phyloP scores from a whole-genome alignment of 2,113 vertebrate genomes.

The Pluvianellus socialis region DNA sequence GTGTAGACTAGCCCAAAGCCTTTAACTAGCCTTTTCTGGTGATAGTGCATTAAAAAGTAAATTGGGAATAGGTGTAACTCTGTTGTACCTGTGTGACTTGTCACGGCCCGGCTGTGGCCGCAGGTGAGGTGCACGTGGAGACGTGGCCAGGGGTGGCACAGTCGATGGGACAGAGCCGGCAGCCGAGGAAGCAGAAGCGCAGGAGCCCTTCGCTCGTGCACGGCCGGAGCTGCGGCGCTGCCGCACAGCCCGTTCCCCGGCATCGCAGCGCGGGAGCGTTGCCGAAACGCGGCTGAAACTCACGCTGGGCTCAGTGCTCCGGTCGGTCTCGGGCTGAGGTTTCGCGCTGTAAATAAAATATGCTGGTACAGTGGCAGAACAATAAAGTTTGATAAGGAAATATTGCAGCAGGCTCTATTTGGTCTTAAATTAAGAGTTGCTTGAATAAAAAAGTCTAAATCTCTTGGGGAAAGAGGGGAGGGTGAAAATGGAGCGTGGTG shows the following conservation, averaged over 20 bases:
- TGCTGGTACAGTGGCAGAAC: neutral
- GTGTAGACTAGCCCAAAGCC: neutral
- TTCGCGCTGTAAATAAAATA: neutral
- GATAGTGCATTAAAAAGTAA: neutral
- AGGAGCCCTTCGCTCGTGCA: neutral
- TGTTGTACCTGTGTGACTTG: fast-evolving
- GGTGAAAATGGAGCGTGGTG: neutral
- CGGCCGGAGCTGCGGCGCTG: neutral
- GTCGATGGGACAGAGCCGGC: fast-evolving
- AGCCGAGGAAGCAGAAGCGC: neutral
- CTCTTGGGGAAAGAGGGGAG: fast-evolving
- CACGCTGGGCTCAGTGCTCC: fast-evolving
- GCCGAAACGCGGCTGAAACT: neutral
- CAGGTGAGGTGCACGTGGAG: neutral
- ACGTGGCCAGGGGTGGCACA: fast-evolving
- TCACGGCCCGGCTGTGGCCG: neutral
- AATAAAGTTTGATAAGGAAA: neutral
- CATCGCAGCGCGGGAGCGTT: neutral
- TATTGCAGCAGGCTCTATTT: neutral
- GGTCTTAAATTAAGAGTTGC: neutral
- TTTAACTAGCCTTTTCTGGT: neutral
- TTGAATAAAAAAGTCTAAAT: neutral
- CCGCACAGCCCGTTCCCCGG: no score
- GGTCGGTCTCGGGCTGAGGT: neutral
- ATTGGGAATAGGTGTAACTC: neutral